Evolutionary conservation across 2,797 vertebrate species (phyloP), one percentile per base, ranked within the genome.

Genomic region (Galagoides demidoff): DNA sequence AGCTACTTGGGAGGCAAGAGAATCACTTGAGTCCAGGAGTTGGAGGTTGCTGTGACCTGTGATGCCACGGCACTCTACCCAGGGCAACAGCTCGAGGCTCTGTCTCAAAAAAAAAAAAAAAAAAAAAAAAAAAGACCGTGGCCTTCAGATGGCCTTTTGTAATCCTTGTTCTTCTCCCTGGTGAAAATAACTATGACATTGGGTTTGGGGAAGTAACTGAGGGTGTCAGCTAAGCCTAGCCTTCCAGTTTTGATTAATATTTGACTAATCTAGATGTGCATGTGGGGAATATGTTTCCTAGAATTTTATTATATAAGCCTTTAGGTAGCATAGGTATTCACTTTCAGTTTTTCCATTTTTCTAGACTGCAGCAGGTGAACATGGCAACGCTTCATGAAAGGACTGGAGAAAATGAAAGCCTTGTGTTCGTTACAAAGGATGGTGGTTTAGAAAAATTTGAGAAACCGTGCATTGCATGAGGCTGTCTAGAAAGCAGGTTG

Each of bases 201-300:
- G 87, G 89, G 84, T 95, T 96, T 85, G 88, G 92, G 83, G 88
- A 52, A 34, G 22, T 94, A 66, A 74, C 73, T 92, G 70, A 81
- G 66, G 37, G 77, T 92, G n/a, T 94, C 93, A n/a, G 70, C 79
- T 93, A 82, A 90, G 83, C 45, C 43, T 86, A 82, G n/a, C 61
- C 49, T 81, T 59, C 79, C 34, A 84, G 81, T 92, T 97, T 92
- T 95, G 57, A 92, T 95, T 91, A 89, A 90, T 83, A 79, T 66
- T 71, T 94, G 92, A 85, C 49, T 95, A 13, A 45, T 59, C 25
- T 66, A 86, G 45, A 86, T 49, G 49, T 11, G 34, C 49, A 45
- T 25, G 66, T 52, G 70, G 74, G 81, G 49, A 68, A 82, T 31
- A 16, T 84, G 84, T 61, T 93, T 82, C 73, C 66, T 90, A 87